phyloP scores from a whole-genome alignment of 2,113 vertebrate species.

The Lepisosteus osseus region DNA sequence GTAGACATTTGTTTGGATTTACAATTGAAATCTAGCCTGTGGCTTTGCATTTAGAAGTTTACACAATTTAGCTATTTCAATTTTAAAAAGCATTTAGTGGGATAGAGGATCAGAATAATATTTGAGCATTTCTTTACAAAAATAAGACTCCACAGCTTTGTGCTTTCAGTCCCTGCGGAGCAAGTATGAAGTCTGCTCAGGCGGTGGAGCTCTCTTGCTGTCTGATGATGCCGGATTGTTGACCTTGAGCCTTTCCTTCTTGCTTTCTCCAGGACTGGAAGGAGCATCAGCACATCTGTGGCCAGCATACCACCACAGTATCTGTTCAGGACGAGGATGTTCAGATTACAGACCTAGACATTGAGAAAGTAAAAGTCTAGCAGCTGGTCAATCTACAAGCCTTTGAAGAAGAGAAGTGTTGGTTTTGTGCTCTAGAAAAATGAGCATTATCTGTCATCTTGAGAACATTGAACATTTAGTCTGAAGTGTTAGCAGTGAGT shows the following conservation, averaged over 20 bases:
- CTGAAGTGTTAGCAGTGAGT: too few relatives aligned
- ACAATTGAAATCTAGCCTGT: too few relatives aligned
- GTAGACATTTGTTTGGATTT: too few relatives aligned
- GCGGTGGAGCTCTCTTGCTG: not conserved
- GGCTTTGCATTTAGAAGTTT: too few relatives aligned
- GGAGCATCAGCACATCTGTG: constrained; percentile 91
- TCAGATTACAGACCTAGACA: constrained; percentile 69
- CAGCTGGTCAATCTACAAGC: not conserved
- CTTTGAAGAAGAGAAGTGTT: not conserved
- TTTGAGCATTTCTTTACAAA: too few relatives aligned
- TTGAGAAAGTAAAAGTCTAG: constrained; percentile 80
- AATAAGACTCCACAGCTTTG: too few relatives aligned
- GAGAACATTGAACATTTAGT: not conserved
- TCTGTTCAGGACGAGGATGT: constrained; percentile 71
- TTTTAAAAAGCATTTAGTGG: too few relatives aligned
- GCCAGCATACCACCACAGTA: constrained; percentile 67
- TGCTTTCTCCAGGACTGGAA: constrained; percentile 86
- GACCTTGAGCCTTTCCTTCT: not conserved
- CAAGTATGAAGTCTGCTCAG: too few relatives aligned
- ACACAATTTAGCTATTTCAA: too few relatives aligned
- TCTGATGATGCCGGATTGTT: not conserved
- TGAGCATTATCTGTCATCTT: not conserved
- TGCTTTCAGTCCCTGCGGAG: too few relatives aligned
- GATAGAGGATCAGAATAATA: too few relatives aligned
- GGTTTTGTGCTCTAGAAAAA: not conserved